A percentile compares a stretch with the other conserved stretches of the same genome.
These are phyloP conservation scores for Zeus faber DNA, from an alignment of 2,113 vertebrate genomes.

Conservation along the genomic window DNA sequence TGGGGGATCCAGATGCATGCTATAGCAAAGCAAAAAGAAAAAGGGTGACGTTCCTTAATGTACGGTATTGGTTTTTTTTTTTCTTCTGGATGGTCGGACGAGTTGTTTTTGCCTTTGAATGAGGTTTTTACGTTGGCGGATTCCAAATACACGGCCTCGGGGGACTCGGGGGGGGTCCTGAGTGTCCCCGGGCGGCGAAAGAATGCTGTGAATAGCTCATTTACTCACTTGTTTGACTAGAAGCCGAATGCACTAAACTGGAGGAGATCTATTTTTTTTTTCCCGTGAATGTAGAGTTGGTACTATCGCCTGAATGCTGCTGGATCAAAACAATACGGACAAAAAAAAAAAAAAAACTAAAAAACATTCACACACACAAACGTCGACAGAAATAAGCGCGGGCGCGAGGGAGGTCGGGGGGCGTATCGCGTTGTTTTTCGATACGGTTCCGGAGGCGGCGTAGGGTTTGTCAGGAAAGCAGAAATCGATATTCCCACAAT, in stretches of 20 bases:
- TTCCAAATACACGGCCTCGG: slow-evolving; percentile 57
- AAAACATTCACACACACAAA: slow-evolving; percentile 27
- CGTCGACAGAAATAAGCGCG: slow-evolving; percentile 30
- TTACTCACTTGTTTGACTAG: slow-evolving; percentile 44
- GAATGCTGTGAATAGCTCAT: slow-evolving; percentile 62
- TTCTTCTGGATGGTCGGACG: slow-evolving; percentile 39
- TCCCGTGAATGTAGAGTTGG: slow-evolving; percentile 75
- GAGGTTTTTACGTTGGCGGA: slow-evolving; percentile 57
- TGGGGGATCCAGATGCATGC: too few relatives aligned
- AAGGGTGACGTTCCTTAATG: slow-evolving; percentile 42
- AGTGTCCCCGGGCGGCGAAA: slow-evolving; percentile 27
- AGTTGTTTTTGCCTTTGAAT: slow-evolving; percentile 42
- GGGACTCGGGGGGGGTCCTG: too few relatives aligned
- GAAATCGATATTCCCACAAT: slow-evolving; percentile 18
- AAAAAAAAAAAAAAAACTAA: too few relatives aligned
- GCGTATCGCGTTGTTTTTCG: slow-evolving; percentile 5
- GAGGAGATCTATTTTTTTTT: slow-evolving; percentile 63
- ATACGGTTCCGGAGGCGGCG: not conserved
- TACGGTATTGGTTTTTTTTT: slow-evolving; percentile 30
- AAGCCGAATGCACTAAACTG: slow-evolving; percentile 62
- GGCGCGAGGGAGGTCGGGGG: slow-evolving; percentile 2
- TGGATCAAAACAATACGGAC: slow-evolving; percentile 60
- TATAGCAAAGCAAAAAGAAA: too few relatives aligned
- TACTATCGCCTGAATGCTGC: slow-evolving; percentile 61
- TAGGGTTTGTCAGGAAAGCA: not conserved